These are phyloP conservation scores for Cliona cf. orientalis DNA, from an alignment of 37 sponge, comb jelly and placozoan species.

Conservation along the genomic window DNA sequence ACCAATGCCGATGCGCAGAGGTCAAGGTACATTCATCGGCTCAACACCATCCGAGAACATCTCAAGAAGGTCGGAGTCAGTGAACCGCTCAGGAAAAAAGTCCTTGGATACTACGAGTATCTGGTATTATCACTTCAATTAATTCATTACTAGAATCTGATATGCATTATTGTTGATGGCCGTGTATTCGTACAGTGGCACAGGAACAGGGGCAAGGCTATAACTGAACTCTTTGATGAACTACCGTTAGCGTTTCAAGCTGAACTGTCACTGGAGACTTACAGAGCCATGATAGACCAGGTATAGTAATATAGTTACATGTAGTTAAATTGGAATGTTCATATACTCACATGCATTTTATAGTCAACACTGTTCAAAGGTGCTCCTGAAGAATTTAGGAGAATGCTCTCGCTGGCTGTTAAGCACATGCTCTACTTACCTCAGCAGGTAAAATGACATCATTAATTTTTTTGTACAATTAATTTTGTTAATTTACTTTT, in stretches of 20 bases:
- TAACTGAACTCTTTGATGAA: constrained; percentile 34
- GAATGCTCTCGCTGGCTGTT: constrained; percentile 54
- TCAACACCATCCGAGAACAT: constrained; percentile 46
- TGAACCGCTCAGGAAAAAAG: constrained; percentile 46
- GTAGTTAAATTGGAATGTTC: background rate
- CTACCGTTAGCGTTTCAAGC: constrained; percentile 56
- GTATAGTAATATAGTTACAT: constrained; percentile 1
- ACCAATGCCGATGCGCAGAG: constrained; percentile 65
- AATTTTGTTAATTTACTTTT: no score
- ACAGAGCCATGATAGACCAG: constrained; percentile 46
- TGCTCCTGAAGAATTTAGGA: constrained; percentile 38
- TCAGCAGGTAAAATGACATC: constrained; percentile 47
- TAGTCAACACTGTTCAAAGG: constrained; percentile 46
- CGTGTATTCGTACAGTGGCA: constrained; percentile 42
- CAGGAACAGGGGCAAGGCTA: constrained; percentile 50
- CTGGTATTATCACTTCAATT: no score
- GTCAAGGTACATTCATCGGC: constrained; percentile 58
- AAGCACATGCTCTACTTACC: constrained; percentile 66
- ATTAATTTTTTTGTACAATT: no score
- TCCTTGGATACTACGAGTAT: constrained; percentile 65
- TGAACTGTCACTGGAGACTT: constrained; percentile 59
- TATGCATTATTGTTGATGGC: background rate
- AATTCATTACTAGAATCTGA: no score
- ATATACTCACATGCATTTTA: no score
- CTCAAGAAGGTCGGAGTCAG: constrained; percentile 43